Evolutionary conservation across 2,797 vertebrate species (phyloP), one percentile per base, ranked within the genome.

Genomic region (Pipistrellus pygmaeus): DNA sequence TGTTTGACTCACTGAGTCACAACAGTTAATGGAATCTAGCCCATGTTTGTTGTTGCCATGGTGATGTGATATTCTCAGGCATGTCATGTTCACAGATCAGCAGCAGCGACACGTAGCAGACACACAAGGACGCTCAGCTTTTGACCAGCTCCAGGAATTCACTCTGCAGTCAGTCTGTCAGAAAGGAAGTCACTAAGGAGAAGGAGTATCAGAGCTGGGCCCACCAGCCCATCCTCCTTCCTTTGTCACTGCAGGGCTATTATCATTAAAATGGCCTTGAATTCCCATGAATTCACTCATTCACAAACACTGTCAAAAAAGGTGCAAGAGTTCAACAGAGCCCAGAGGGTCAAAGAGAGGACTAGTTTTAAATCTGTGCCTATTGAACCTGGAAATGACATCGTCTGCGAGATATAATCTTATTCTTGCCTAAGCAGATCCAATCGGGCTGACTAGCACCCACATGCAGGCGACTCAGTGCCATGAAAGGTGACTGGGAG

Each of bases 221-320:
- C 97, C 97, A 97, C 96, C 93, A 95, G 96, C 97, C 98, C 97
- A 98, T 98, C 98, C 97, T 97, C 98, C 90, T 97, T 92, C 97
- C 97, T 99, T 99, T 99, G 98, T 98, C 96, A 97, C 86, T 41
- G 8, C 96, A 0, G 95, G 94, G 95, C 98, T 97, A 99, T 99
- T 99, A 98, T 98, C 99, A 99, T 99, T 98, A 99, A 98, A 99
- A 99, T 99, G 98, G 98, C 99, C 96, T 98, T 98, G 98, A 98
- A 98, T 98, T 98, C 97, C 98, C 98, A 98, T 98, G 98, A 98
- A 98, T 99, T 99, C 98, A 98, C 98, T 99, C 98, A 98, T 98
- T 98, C 98, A 99, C 98, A 98, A 98, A 99, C 98, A 98, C 98
- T 98, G 98, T 99, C 98, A 98, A 98, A 98, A 97, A 97, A 98